Evolutionary conservation across 2,797 vertebrate genomes (phyloP), one percentile per base, ranked within the genome.

Genomic region (Salarias fasciatus): DNA sequence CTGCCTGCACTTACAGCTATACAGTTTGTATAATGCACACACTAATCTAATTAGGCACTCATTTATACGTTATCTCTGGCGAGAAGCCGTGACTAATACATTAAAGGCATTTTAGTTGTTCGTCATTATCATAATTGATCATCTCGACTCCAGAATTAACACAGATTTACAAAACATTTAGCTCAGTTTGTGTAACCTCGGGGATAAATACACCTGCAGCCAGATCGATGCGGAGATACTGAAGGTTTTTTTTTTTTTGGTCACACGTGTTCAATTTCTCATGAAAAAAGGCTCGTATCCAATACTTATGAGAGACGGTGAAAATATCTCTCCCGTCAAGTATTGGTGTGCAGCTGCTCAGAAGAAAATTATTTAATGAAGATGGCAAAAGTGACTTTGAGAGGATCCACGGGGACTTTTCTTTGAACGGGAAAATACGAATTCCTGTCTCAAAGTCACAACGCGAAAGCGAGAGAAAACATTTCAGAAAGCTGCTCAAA

Each of bases 341-440:
- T 35, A 35, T 35, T 6, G 35, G 33, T 9, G 59, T 72, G 69
- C 76, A 78, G 82, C 73, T 76, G 84, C 75, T 77, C 56, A 29
- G 62, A 69, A 47, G 65, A 63, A 71, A 78, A 80, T 69, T 54
- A 70, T 76, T 83, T 80, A 66, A 83, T 75, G 72, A 80, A 79
- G 77, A 82, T 63, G 64, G 70, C 49, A 75, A 56, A 72, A 74
- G 68, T 73, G 69, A 82, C 79, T 80, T 80, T 78, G 55, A 77
- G 67, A 65, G 48, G 58, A 75, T 57, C 77, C 44, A 65, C 24
- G 7, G 81, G 75, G 72, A 79, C 18, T 42, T 54, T 52, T 51
- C 13, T n/a, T 24, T 60, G 47, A 53, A 52, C 56, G 51, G 41
- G 37, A 59, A 74, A 79, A 74, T 63, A 44, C 31, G 52, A 75